These are phyloP conservation scores for Augochlorella aurata DNA, from an alignment of 2,888 invertebrate species.

Conservation along the genomic window DNA sequence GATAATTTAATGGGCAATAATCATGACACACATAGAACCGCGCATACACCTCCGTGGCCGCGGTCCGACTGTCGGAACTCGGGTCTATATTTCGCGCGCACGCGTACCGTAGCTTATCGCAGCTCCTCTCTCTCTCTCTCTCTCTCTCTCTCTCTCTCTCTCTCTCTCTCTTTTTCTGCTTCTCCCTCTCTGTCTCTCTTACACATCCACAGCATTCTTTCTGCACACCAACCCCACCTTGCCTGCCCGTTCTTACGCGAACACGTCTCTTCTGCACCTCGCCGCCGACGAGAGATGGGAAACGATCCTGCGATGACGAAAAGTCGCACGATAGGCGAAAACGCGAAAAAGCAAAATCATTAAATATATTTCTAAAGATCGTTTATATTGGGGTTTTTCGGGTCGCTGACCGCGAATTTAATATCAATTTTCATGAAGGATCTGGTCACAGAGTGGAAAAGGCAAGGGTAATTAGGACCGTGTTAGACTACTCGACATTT, in stretches of 20 bases:
- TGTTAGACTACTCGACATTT: too few species aligned
- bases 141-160: neutral
- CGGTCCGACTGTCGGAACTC: slow-evolving; percentile 63
- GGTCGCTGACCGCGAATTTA: too few species aligned
- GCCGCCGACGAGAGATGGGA: neutral
- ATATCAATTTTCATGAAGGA: too few species aligned
- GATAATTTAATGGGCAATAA: slow-evolving; percentile 72
- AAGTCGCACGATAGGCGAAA: neutral
- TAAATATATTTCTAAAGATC: too few species aligned
- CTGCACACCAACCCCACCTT: neutral
- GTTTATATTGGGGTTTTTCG: too few species aligned
- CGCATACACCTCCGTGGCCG: slow-evolving; percentile 52
- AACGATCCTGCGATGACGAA: neutral
- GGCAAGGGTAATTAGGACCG: too few species aligned
- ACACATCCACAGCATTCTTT: slow-evolving; percentile 7
- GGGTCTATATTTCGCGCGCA: slow-evolving; percentile 71
- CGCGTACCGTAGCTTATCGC: slow-evolving; percentile 57
- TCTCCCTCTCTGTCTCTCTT: neutral
- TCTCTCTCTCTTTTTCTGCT: neutral
- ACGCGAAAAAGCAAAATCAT: too few species aligned
- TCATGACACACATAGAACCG: slow-evolving; percentile 61
- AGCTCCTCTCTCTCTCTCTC: slow-evolving; percentile 7
- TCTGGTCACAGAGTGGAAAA: too few species aligned
- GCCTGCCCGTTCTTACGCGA: neutral
- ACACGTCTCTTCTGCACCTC: slow-evolving; percentile 4